phyloP scores from a whole-genome alignment of 1,140 invertebrate species.

The Psilanteris sp. region DNA sequence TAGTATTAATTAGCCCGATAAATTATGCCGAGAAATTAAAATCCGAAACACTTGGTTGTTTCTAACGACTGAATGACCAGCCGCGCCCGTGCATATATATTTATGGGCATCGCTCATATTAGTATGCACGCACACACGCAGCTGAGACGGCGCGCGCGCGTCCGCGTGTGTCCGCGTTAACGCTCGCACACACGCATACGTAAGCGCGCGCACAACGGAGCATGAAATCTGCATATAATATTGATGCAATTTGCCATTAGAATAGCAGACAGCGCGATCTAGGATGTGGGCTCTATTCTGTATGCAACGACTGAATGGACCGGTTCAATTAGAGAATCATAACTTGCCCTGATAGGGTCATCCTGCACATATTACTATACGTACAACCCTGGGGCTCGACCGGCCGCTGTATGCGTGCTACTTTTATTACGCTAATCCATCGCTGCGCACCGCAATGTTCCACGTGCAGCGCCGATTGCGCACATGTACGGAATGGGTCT shows the following conservation, averaged over 20 bases:
- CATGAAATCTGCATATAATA: conserved; percentile 77
- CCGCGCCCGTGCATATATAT: conserved; percentile 12
- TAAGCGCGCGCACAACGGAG: conserved; percentile 50
- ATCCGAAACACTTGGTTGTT: conserved; percentile 33
- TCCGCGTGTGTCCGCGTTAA: background rate
- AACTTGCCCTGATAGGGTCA: conserved; percentile 73
- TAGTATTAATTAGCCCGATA: conserved; percentile 13
- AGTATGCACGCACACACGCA: conserved; percentile 11
- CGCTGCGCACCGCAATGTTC: conserved; percentile 44
- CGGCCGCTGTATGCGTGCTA: conserved; percentile 53
- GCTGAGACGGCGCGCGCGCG: conserved; percentile 1
- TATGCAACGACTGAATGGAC: conserved; percentile 74
- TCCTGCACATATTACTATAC: conserved; percentile 59
- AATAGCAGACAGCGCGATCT: conserved; percentile 71
- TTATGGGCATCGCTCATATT: conserved; percentile 25
- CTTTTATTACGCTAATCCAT: conserved; percentile 66
- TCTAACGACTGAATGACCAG: conserved; percentile 37
- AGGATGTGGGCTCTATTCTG: conserved; percentile 76
- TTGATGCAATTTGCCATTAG: conserved; percentile 78
- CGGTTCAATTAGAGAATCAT: conserved; percentile 79
- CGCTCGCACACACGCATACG: conserved; percentile 40
- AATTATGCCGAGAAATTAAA: conserved; percentile 42
- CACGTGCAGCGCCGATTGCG: conserved; percentile 44
- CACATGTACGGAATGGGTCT: conserved; percentile 45
- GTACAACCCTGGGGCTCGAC: conserved; percentile 45